phyloP scores from a whole-genome alignment of 2,797 vertebrate genomes.

The Pseudocheirus occidentalis region DNA sequence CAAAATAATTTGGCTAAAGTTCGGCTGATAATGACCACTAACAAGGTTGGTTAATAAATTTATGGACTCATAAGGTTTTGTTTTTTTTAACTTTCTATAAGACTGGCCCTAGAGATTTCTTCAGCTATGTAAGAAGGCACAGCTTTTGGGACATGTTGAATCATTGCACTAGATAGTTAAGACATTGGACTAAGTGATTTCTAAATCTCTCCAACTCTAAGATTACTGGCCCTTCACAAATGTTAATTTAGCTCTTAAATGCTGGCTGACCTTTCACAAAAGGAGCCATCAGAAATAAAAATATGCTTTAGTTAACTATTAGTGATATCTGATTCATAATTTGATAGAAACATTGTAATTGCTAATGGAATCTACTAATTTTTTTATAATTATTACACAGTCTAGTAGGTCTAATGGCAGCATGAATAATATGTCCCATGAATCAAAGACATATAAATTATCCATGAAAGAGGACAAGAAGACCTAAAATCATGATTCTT shows the following conservation, averaged over 20 bases:
- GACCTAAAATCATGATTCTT: not conserved
- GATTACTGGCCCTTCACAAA: not conserved
- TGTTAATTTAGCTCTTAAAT: not conserved
- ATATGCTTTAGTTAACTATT: not conserved
- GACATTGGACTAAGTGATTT: not conserved
- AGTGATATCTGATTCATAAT: not conserved
- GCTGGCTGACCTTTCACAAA: not conserved
- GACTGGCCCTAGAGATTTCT: not conserved
- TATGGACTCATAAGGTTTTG: not conserved
- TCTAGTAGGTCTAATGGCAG: not conserved
- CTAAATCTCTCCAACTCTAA: not conserved
- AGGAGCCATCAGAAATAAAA: not conserved
- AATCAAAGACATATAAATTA: not conserved
- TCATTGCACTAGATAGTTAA: not conserved
- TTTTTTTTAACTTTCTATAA: not conserved
- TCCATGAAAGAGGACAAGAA: not conserved
- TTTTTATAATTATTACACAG: not conserved
- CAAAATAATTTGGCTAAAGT: no score
- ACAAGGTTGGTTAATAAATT: not conserved
- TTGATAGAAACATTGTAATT: not conserved
- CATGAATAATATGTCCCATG: not conserved
- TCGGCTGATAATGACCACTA: not conserved
- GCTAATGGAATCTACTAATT: not conserved
- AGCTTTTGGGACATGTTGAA: not conserved
- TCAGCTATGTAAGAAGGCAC: not conserved